phyloP scores from a whole-genome alignment of 2,797 vertebrate genomes.

The Microcaecilia unicolor region DNA sequence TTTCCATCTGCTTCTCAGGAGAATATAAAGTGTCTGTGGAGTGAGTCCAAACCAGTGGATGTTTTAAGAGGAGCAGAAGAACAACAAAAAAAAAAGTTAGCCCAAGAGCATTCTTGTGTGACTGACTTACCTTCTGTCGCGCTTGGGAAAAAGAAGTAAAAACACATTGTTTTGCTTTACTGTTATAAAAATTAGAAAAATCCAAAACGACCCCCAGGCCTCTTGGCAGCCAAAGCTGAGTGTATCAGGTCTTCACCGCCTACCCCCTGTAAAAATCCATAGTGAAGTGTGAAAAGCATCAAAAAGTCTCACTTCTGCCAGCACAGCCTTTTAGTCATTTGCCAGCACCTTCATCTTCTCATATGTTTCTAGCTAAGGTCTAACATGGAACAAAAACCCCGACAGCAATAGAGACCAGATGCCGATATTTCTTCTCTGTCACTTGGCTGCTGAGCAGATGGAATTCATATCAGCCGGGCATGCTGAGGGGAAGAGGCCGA shows the following conservation, averaged over 20 bases:
- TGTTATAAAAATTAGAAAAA: conserved; percentile 39
- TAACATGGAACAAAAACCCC: conserved; percentile 77
- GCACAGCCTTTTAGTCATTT: conserved; percentile 59
- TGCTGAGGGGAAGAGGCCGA: conserved; percentile 73
- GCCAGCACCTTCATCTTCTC: conserved; percentile 71
- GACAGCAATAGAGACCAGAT: conserved; percentile 84
- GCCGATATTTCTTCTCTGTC: conserved; percentile 79
- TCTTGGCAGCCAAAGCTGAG: conserved; percentile 42
- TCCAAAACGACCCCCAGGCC: conserved; percentile 53
- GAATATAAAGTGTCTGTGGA: conserved; percentile 53
- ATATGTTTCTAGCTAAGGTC: conserved; percentile 77
- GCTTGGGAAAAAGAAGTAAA: conserved; percentile 20
- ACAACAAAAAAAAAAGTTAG: conserved; percentile 18
- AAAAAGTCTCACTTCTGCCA: conserved; percentile 66
- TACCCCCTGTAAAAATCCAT: conserved; percentile 51
- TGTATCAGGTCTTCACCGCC: conserved; percentile 55
- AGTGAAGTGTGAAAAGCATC: conserved; percentile 72
- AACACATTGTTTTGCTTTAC: conserved; percentile 29
- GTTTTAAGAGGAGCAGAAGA: conserved; percentile 45
- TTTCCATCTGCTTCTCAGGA: conserved; percentile 46
- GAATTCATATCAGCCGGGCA: conserved; percentile 89
- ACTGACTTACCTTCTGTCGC: conserved; percentile 48
- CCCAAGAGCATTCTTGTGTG: conserved; percentile 42
- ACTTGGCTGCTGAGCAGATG: conserved; percentile 89
- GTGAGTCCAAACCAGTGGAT: conserved; percentile 51